Evolutionary conservation across 2,888 invertebrate species (phyloP).

Genomic region (Poecilus cupreus): DNA sequence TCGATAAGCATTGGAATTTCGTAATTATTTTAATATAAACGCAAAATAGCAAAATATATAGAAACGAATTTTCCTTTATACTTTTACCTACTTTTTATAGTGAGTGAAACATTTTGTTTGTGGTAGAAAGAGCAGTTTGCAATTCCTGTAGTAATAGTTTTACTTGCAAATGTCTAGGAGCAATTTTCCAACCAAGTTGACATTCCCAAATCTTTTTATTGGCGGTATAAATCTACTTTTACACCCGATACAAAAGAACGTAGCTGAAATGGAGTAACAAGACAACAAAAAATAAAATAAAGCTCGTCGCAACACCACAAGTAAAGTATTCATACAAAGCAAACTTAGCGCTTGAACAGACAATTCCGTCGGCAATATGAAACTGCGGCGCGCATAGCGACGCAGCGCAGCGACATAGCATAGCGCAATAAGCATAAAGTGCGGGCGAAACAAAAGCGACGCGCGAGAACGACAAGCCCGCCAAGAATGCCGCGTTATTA

Average conservation of each 20-base stretch:
- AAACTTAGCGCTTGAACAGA: slow-evolving; percentile 59
- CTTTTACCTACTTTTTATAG: too few relatives aligned
- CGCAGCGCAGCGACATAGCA: slow-evolving; percentile 11
- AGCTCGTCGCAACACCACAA: slow-evolving; percentile 26
- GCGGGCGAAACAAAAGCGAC: slow-evolving; percentile 58
- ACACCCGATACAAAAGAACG: slow-evolving; percentile 35
- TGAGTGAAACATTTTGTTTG: too few relatives aligned
- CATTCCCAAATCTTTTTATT: slow-evolving; percentile 26
- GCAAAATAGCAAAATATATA: too few relatives aligned
- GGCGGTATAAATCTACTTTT: slow-evolving; percentile 40
- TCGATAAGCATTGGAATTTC: too few relatives aligned
- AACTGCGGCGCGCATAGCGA: slow-evolving; percentile 14
- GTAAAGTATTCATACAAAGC: slow-evolving; percentile 59
- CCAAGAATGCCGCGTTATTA: slow-evolving; percentile 58
- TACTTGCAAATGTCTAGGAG: not conserved
- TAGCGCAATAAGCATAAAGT: slow-evolving; percentile 59
- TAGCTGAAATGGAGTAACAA: slow-evolving; percentile 42
- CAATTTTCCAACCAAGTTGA: not conserved
- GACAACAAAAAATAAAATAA: slow-evolving; percentile 45
- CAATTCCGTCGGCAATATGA: slow-evolving; percentile 54
- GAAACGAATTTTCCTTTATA: too few relatives aligned
- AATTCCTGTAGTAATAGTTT: not conserved
- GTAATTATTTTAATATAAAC: too few relatives aligned
- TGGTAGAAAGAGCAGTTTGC: not conserved
- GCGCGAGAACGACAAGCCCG: slow-evolving; percentile 52